A percentile compares a stretch with the other conserved stretches of the same genome.
These are phyloP conservation scores for Eretmocerus hayati DNA, from an alignment of 2,888 invertebrate genomes.

Conservation along the genomic window DNA sequence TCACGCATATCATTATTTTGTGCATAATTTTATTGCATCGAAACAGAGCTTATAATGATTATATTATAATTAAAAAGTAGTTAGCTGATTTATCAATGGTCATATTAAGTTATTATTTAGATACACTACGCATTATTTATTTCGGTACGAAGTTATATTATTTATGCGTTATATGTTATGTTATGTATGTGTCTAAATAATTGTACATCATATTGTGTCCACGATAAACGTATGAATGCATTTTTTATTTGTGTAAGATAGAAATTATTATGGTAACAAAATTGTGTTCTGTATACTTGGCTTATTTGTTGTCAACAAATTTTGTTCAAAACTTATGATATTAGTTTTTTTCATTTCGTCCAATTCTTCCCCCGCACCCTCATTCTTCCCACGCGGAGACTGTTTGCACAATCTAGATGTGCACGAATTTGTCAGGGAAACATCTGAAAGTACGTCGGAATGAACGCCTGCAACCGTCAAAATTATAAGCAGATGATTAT, in stretches of 20 bases:
- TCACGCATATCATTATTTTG: slow-evolving; percentile 1
- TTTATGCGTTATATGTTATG: slow-evolving; percentile 28
- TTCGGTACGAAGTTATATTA: slow-evolving; percentile 28
- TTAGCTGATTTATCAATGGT: slow-evolving; percentile 13
- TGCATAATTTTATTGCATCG: slow-evolving; percentile 6
- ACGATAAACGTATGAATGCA: slow-evolving; percentile 20
- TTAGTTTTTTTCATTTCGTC: slow-evolving; percentile 17
- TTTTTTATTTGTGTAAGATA: slow-evolving; percentile 17
- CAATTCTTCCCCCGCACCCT: slow-evolving; percentile 8
- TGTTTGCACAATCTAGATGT: too few relatives aligned
- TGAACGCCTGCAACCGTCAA: too few relatives aligned
- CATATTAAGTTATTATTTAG: slow-evolving; percentile 22
- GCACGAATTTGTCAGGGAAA: too few relatives aligned
- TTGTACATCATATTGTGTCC: slow-evolving; percentile 23
- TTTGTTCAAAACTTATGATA: slow-evolving; percentile 50
- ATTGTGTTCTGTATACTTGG: slow-evolving; percentile 37
- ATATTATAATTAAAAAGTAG: slow-evolving; percentile 6
- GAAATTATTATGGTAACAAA: slow-evolving; percentile 24
- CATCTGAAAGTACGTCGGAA: too few relatives aligned
- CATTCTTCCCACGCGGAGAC: too few relatives aligned
- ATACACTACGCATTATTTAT: slow-evolving; percentile 28
- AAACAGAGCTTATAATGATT: slow-evolving; percentile 23
- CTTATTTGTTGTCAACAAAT: slow-evolving; percentile 47
- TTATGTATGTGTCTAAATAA: slow-evolving; percentile 23
- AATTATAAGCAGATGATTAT: too few relatives aligned